phyloP scores from a whole-genome alignment of 2,888 invertebrate genomes.

The Andrena haemorrhoa region DNA sequence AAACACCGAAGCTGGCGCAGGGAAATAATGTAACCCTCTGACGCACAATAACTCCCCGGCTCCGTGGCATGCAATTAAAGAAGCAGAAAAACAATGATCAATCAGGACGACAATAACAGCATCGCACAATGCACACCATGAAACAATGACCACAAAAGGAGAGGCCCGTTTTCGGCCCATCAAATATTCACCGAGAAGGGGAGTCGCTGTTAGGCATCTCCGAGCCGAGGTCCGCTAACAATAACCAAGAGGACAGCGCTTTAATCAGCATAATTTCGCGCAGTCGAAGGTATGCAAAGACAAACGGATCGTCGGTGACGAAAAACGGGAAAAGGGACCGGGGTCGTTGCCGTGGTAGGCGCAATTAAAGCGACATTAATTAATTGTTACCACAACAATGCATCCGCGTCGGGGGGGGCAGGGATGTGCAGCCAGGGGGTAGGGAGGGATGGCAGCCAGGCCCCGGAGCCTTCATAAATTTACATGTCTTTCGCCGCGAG shows the following conservation, averaged over 20 bases:
- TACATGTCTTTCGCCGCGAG: conserved; percentile 83
- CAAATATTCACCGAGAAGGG: background rate
- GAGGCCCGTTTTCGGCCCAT: conserved; percentile 34
- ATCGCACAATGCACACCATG: conserved; percentile 8
- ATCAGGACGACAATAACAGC: conserved; percentile 20
- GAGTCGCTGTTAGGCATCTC: background rate
- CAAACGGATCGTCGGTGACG: conserved; percentile 16
- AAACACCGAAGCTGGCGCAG: too few relatives aligned
- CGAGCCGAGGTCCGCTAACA: background rate
- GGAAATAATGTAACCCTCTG: background rate
- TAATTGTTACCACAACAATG: conserved; percentile 81
- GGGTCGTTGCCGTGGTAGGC: conserved; percentile 45
- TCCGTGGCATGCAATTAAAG: conserved; percentile 36
- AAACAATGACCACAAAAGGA: conserved; percentile 45
- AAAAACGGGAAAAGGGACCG: conserved; percentile 1
- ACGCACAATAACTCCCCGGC: background rate
- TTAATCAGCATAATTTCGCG: conserved; percentile 60
- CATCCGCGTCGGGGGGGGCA: conserved; percentile 65
- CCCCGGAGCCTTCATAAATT: conserved; percentile 82
- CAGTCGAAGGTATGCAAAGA: conserved; percentile 39
- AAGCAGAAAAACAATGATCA: conserved; percentile 48
- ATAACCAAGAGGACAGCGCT: conserved; percentile 20
- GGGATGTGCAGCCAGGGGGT: conserved; percentile 28
- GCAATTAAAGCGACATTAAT: conserved; percentile 80
- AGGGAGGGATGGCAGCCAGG: conserved; percentile 57